These are phyloP conservation scores for Chymomyza caudatula DNA, from an alignment of 2,888 invertebrate genomes.

Conservation along the genomic window DNA sequence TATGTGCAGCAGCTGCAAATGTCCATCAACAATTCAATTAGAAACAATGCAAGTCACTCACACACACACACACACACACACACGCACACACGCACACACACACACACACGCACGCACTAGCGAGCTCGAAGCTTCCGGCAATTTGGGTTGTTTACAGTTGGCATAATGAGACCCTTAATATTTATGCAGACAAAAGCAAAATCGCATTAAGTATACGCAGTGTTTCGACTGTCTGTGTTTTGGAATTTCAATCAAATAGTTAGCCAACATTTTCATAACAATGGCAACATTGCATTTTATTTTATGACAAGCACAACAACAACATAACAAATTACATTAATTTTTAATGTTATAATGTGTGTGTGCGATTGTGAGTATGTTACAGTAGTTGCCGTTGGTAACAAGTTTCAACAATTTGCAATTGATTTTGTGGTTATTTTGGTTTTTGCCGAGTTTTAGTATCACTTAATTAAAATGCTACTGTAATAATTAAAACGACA, in stretches of 20 bases:
- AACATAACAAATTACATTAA: slow-evolving; percentile 27
- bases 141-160: neutral
- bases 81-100: too few species aligned
- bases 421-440: neutral
- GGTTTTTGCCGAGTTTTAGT: neutral
- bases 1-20: slow-evolving; percentile 22
- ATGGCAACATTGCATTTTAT: slow-evolving; percentile 11
- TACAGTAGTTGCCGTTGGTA: neutral
- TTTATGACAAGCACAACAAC: neutral
- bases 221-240: neutral
- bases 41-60: neutral
- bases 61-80: neutral
- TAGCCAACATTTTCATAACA: slow-evolving; percentile 41
- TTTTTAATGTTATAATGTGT: slow-evolving; percentile 20
- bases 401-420: neutral
- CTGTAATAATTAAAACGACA: neutral
- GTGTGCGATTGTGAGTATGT: neutral
- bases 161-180: slow-evolving; percentile 31
- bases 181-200: slow-evolving; percentile 11
- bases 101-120: neutral
- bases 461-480: neutral
- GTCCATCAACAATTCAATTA: slow-evolving; percentile 26
- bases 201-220: slow-evolving; percentile 35
- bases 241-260: slow-evolving; percentile 39
- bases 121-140: neutral